Conservation (phyloP, 2,113 vertebrate genomes). For the Chloroceryle aenea region DNA sequence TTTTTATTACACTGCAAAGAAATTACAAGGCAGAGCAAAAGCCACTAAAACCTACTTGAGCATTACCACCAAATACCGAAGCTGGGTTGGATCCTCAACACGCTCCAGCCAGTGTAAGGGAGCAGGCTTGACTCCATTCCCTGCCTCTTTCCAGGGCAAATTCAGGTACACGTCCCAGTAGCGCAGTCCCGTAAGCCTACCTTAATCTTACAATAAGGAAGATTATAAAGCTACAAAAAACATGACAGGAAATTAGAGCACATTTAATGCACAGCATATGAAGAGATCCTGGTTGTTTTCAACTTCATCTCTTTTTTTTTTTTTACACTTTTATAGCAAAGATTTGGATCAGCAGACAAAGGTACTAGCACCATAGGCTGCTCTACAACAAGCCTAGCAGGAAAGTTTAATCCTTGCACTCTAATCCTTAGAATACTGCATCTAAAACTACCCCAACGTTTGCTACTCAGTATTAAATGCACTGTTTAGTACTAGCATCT, state of each 20-base stretch:
- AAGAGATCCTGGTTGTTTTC: not conserved
- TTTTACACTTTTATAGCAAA: not conserved
- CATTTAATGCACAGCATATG: conserved; percentile 30
- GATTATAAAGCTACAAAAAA: conserved; percentile 59
- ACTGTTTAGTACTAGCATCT: not conserved
- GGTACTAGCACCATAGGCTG: not conserved
- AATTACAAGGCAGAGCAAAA: conserved; percentile 72
- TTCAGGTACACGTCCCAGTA: not conserved
- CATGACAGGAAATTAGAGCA: conserved; percentile 34
- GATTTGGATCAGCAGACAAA: not conserved
- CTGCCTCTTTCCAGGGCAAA: not conserved
- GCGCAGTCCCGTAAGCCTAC: not conserved
- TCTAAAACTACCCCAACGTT: not conserved
- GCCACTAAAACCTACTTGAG: conserved; percentile 54
- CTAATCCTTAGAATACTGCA: not conserved
- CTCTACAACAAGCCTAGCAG: not conserved
- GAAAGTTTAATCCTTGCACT: not conserved
- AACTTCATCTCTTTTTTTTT: not conserved
- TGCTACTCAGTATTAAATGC: not conserved
- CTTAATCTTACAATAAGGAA: conserved; percentile 50
- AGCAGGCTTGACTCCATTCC: not conserved
- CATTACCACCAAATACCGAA: conserved; percentile 39
- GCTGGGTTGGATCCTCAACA: not conserved
- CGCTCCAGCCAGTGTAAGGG: not conserved
- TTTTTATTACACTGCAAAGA: conserved; percentile 76